A percentile compares a stretch with the other conserved stretches of the same genome.
These are phyloP conservation scores for Leucophenga maculata DNA, from an alignment of 2,888 invertebrate species.

Conservation along the genomic window DNA sequence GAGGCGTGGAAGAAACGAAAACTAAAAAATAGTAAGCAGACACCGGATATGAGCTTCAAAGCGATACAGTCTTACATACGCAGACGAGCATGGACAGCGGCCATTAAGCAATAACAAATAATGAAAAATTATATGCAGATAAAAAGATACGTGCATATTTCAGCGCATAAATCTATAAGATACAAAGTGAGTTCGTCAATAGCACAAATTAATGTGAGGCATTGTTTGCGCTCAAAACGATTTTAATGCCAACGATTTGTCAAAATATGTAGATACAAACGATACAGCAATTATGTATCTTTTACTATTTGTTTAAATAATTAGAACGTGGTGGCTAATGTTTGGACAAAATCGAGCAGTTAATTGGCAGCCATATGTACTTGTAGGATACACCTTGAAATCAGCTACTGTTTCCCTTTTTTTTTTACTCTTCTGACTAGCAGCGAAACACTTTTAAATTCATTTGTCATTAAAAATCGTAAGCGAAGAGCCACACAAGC, in stretches of 20 bases:
- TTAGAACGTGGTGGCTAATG: neutral
- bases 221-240: neutral
- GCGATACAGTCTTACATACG: slow-evolving; percentile 23
- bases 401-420: neutral
- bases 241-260: neutral
- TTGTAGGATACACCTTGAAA: neutral
- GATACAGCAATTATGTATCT: no score
- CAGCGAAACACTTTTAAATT: neutral
- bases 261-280: neutral
- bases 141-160: slow-evolving; percentile 30
- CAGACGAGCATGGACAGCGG: slow-evolving; percentile 30
- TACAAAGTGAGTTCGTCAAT: no score
- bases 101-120: slow-evolving; percentile 36
- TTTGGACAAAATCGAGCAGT: neutral
- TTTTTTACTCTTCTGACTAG: neutral
- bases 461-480: no score
- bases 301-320: neutral
- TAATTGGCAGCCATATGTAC: neutral
- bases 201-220: neutral
- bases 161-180: neutral
- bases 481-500: neutral
- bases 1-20: neutral
- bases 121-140: slow-evolving; percentile 53
- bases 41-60: slow-evolving; percentile 14
- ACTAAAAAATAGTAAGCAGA: neutral